phyloP scores from a whole-genome alignment of 2,888 invertebrate species.

The Omphaloscelis lunosa region DNA sequence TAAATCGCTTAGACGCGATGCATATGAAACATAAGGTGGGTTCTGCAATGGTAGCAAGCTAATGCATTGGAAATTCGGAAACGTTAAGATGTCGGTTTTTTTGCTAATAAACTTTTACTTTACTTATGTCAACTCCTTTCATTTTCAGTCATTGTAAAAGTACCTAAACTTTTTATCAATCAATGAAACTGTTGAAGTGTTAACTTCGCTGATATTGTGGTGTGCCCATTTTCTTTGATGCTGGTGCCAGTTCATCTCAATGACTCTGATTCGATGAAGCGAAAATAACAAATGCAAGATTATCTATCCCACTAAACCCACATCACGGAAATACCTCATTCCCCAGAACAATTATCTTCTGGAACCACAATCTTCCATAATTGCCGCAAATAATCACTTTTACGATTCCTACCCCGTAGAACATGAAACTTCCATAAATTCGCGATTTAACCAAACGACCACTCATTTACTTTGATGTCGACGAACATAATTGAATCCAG shows the following conservation, averaged over 20 bases:
- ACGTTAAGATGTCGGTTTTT: background rate
- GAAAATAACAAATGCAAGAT: conserved; percentile 14
- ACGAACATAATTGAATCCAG: conserved; percentile 42
- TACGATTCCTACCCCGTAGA: conserved; percentile 14
- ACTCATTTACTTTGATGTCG: conserved; percentile 39
- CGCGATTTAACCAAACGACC: conserved; percentile 46
- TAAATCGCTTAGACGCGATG: background rate
- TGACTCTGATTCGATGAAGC: background rate
- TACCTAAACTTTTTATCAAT: background rate
- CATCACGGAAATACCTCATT: conserved; percentile 12
- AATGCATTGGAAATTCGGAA: background rate
- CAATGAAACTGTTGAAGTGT: background rate
- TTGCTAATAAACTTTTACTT: background rate
- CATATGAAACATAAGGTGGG: background rate
- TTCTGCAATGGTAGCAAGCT: background rate
- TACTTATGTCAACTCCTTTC: background rate
- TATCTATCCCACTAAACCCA: background rate
- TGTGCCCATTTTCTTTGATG: background rate
- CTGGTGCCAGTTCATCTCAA: background rate
- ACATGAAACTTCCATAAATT: conserved; percentile 62
- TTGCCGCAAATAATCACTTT: conserved; percentile 49
- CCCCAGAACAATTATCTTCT: conserved; percentile 30
- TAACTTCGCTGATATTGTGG: too few relatives aligned
- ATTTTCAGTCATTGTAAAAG: background rate
- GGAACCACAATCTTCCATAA: conserved; percentile 34